These are phyloP conservation scores for Melanostigma gelatinosum DNA, from an alignment of 2,113 vertebrate species.

Conservation along the genomic window DNA sequence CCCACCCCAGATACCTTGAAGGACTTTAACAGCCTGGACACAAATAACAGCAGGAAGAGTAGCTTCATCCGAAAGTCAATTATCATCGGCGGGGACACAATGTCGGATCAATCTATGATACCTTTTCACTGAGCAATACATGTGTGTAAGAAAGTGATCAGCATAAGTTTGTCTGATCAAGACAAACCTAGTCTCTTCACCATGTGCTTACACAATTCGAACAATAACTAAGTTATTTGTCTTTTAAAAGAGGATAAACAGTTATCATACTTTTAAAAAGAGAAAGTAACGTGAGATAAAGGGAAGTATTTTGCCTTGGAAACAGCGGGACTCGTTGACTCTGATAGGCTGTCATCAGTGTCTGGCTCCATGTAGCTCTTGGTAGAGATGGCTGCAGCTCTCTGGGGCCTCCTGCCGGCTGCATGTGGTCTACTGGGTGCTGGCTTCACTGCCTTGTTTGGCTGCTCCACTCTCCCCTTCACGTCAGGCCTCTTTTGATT, in stretches of 20 bases:
- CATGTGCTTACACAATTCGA: not conserved
- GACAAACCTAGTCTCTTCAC: not conserved
- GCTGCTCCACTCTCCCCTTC: conserved; percentile 38
- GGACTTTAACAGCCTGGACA: no score
- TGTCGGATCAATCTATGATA: not conserved
- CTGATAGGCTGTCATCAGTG: conserved; percentile 74
- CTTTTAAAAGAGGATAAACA: not conserved
- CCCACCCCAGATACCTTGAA: no score
- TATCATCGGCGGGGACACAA: no score
- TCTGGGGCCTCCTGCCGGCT: conserved; percentile 78
- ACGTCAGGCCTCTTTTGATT: conserved; percentile 48
- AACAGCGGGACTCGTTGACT: conserved; percentile 39
- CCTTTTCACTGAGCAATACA: not conserved
- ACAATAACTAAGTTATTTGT: not conserved
- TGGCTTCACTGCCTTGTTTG: conserved; percentile 35
- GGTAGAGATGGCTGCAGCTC: conserved; percentile 72
- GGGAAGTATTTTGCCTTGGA: conserved; percentile 35
- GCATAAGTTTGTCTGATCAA: not conserved
- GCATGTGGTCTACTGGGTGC: conserved; percentile 7
- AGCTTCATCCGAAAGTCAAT: no score
- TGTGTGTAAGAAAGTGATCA: not conserved
- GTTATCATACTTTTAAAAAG: not conserved
- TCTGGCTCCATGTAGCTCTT: conserved; percentile 90
- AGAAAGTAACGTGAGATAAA: not conserved
- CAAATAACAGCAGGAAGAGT: no score